Conservation (phyloP, 1,140 invertebrate species). For the Pectinophora gossypiella region DNA sequence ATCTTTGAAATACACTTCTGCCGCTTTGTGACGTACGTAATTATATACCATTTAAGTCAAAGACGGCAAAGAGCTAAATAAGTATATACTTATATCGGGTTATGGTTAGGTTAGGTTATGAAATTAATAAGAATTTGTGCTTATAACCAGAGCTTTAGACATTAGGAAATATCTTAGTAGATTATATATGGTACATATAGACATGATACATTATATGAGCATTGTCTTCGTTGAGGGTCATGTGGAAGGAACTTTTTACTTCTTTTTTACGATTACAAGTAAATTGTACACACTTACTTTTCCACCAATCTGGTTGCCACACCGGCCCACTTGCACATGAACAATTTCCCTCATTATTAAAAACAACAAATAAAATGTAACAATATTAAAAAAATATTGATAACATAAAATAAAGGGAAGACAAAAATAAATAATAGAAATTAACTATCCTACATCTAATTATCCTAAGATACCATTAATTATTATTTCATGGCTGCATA, state of each 20-base stretch:
- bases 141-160: not conserved
- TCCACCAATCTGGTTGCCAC: constrained; percentile 64
- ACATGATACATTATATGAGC: no score
- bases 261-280: not conserved
- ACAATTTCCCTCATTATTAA: constrained; percentile 68
- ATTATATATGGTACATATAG: no score
- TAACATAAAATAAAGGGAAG: constrained; percentile 17
- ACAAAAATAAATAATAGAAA: constrained; percentile 19
- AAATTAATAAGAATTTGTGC: not conserved
- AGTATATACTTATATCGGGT: no score
- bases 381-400: constrained; percentile 17
- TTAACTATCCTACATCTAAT: constrained; percentile 29
- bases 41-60: no score
- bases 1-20: no score
- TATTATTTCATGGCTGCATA: no score
- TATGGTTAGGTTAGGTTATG: no score
- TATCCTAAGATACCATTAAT: no score
- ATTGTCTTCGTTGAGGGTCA: not conserved
- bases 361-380: constrained; percentile 16
- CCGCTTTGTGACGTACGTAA: no score
- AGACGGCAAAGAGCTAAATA: no score
- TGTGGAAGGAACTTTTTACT: not conserved
- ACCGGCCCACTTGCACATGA: constrained; percentile 58
- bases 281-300: constrained; percentile 35
- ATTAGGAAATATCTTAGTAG: not conserved